Conservation (phyloP, 2,113 vertebrate genomes). For the Marmota flaviventris region DNA sequence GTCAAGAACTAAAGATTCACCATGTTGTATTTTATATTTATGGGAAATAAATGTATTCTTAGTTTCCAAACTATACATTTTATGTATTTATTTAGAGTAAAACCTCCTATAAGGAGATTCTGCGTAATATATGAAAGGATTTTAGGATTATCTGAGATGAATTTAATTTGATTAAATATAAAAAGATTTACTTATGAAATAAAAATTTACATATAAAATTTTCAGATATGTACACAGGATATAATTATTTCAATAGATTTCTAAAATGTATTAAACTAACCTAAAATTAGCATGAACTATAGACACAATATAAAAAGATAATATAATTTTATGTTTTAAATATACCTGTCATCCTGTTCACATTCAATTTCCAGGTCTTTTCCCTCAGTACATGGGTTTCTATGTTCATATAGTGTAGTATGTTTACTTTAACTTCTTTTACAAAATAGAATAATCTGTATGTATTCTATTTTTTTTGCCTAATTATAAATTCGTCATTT, state of each 20-base stretch:
- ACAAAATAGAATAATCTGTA: not conserved
- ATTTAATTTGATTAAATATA: not conserved
- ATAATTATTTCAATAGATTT: not conserved
- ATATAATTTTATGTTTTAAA: not conserved
- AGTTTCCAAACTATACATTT: not conserved
- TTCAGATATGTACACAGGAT: not conserved
- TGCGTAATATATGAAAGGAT: not conserved
- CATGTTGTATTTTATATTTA: not conserved
- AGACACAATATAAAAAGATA: not conserved
- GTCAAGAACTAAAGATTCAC: not conserved
- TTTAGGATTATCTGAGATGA: not conserved
- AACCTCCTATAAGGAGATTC: not conserved
- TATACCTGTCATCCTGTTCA: not conserved
- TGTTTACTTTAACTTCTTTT: not conserved
- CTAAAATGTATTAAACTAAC: not conserved
- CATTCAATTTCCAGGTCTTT: not conserved
- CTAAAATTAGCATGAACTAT: not conserved
- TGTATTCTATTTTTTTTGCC: not conserved
- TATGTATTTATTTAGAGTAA: not conserved
- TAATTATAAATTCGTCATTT: not conserved
- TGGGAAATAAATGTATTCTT: not conserved
- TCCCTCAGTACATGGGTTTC: not conserved
- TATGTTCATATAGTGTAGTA: not conserved
- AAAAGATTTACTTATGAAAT: not conserved
- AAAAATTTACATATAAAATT: not conserved